Base-by-base conservation (phyloP, 1,140 invertebrate genomes). In the Drosophila melanogaster region DNA sequence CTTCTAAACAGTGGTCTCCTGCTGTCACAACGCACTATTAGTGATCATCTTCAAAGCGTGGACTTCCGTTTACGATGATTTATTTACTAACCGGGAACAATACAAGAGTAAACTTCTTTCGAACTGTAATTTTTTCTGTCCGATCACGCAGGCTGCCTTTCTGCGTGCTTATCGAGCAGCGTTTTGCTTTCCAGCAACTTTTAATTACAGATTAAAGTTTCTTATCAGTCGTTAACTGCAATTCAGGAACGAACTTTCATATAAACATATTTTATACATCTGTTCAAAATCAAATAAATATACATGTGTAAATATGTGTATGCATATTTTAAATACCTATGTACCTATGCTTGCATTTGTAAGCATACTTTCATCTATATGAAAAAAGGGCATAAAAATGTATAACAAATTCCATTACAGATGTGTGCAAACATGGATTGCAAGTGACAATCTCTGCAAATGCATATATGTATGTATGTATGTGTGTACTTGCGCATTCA, bases 81-180 rank as follows among this genome's bases (percentile, higher is more conserved):
- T 41, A 17, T 43, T 41, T 41, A 56, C 54, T 38, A 43, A 56
- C n/a, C 12, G 4, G 17, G 12, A 37, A 43, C 37, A 56, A 26
- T 77, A 44, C 41, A 50, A 37, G 62, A 65, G 46, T 53, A 56
- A 80, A 44, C 62, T 60, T 78, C 56, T 65, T 62, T 55, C 38
- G 78, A 86, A 86, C 83, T 86, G 83, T 86, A 86, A 79, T 86
- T 86, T 86, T 86, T 86, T 86, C 83, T 87, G 83, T 73, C 75
- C 66, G 40, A 50, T 71, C 35, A 51, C 64, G 17, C 53, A 26
- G 40, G 37, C 37, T 35, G 60, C 56, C 58, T 77, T 70, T 81
- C 77, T 69, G 80, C 62, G 22, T 43, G 78, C 78, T 81, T 81
- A 87, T 86, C 81, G 69, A 81, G 61, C 62, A 75, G 44, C 61